Evolutionary conservation across 2,113 vertebrate species (phyloP).

Genomic region (Excalfactoria chinensis): DNA sequence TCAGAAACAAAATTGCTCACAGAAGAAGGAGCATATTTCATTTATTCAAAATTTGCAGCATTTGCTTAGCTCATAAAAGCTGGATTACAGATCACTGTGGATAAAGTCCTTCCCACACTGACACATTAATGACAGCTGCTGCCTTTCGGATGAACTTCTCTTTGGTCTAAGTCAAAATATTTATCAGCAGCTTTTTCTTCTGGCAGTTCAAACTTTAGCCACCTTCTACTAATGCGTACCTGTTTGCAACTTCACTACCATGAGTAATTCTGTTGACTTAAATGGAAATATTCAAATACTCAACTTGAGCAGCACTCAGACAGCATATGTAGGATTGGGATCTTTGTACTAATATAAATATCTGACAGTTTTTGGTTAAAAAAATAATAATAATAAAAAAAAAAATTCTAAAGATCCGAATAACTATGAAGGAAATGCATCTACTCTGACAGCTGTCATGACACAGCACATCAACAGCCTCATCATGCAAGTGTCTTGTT

Average conservation of each 20-base stretch:
- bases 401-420: not conserved
- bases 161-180: slow-evolving; percentile 22
- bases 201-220: not conserved
- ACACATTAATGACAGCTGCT: not conserved
- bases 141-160: not conserved
- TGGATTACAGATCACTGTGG: not conserved
- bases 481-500: not conserved
- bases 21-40: not conserved
- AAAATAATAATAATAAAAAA: no score
- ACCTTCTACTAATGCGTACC: not conserved
- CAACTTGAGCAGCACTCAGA: not conserved
- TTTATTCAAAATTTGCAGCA: not conserved
- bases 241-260: not conserved
- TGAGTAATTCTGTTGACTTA: not conserved
- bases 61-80: not conserved
- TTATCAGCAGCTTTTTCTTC: not conserved
- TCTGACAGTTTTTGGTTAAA: not conserved
- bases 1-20: not conserved
- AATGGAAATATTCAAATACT: not conserved
- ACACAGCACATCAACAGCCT: not conserved
- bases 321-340: not conserved
- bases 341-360: not conserved
- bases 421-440: not conserved
- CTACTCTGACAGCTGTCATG: not conserved
- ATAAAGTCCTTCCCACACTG: slow-evolving; percentile 9